A percentile compares a stretch with the other conserved stretches of the same genome.
These are phyloP conservation scores for Amniataba percoides DNA, from an alignment of 2,797 vertebrate genomes.

Conservation along the genomic window DNA sequence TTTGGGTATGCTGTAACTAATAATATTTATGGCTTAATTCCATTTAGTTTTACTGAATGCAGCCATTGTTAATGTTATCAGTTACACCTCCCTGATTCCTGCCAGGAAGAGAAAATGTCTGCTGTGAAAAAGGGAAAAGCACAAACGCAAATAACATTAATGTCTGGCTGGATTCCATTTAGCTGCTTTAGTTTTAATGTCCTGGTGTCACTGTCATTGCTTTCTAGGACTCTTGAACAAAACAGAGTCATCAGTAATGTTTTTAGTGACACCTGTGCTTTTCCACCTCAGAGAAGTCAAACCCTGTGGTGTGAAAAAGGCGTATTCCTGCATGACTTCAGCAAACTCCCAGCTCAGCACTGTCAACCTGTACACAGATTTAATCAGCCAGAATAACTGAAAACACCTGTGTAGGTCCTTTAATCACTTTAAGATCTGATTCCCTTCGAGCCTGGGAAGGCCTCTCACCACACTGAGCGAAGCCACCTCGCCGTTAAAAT, in stretches of 20 bases:
- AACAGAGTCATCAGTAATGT: neutral
- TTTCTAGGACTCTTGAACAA: neutral
- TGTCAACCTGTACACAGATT: neutral
- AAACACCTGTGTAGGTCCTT: slow-evolving; percentile 10
- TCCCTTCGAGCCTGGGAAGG: neutral
- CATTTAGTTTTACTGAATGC: neutral
- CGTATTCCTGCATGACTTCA: neutral
- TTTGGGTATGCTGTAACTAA: neutral
- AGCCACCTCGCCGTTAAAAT: slow-evolving; percentile 3
- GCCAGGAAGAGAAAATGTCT: neutral
- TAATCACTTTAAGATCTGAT: slow-evolving; percentile 29
- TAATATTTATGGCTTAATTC: neutral
- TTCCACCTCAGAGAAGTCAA: neutral
- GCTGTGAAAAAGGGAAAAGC: neutral
- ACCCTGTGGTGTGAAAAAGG: neutral
- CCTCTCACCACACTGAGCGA: neutral
- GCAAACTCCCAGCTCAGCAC: neutral
- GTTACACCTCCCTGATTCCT: neutral
- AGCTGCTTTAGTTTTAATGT: neutral
- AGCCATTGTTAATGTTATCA: neutral
- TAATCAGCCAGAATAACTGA: slow-evolving; percentile 14
- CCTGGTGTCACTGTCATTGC: neutral
- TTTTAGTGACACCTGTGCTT: neutral
- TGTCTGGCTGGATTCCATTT: neutral
- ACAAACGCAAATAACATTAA: neutral